Base-by-base conservation (phyloP, 2,797 vertebrate genomes). In the Arctocebus calabarensis region DNA sequence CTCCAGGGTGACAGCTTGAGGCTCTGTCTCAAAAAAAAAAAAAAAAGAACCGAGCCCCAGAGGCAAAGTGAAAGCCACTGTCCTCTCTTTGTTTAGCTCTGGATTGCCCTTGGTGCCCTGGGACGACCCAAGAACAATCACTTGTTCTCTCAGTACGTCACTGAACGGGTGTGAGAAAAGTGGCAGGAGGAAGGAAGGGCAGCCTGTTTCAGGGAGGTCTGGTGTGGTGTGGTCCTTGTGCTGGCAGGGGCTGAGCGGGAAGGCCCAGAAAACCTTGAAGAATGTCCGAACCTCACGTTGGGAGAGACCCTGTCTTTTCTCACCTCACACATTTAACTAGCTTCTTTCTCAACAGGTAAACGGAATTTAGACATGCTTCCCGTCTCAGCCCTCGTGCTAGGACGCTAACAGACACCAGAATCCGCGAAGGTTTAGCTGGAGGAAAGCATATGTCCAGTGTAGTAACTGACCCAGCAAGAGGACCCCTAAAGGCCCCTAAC, bases 181-280 rank as follows among this genome's bases (percentile, higher is more conserved):
- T 2, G 34, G 37, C 2, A 1, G 59, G 19, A n/a, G 77, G 71
- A 29, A 55, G 43, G 40, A 34, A 77, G 61, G 52, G n/a, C 48
- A 6, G 2, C 22, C 40, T 57, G 45, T 17, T 6, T 2, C 7
- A 22, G 77, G 14, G 61, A 43, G 25, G 25, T 19, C 32, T 34
- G 37, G 17, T 0, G 25, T 7, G 52, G 45, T 13, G 34, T 0
- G 1, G 11, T 7, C 78, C 29, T 0, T 0, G 0, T 9, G 1
- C 12, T 4, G 52, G 27, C 7, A 74, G 62, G 16, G 20, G 43
- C 22, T 8, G 13, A 61, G 27, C 4, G 25, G 16, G 3, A 37
- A 3, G 17, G 40, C 20, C 20, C 14, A 34, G 57, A 13, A 64
- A 55, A 29, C 34, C 20, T 2, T 0, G 0, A 59, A n/a, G 12